Evolutionary conservation across 2,113 vertebrate species (phyloP).

Genomic region (Limnothrissa miodon): DNA sequence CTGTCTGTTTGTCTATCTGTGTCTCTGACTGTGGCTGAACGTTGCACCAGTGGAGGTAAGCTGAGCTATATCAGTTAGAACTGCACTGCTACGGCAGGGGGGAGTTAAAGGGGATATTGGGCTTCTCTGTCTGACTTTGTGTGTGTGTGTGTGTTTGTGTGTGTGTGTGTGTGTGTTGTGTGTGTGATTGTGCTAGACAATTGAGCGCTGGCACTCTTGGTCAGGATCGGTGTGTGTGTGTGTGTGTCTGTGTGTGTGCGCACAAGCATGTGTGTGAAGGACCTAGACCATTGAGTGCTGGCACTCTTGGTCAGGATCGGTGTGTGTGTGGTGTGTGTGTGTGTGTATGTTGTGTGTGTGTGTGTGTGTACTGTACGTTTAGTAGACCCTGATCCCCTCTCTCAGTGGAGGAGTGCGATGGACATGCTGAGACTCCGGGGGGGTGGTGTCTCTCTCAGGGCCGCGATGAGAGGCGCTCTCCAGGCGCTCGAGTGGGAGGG

Average conservation of each 20-base stretch:
- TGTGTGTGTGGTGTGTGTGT: constrained; percentile 7
- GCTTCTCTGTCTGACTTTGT: too few species aligned
- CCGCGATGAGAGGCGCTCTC: constrained; percentile 61
- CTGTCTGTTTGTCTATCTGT: not conserved
- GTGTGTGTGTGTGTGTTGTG: not conserved
- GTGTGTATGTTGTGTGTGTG: too few species aligned
- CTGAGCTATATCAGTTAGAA: too few species aligned
- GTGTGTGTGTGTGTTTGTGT: constrained; percentile 30
- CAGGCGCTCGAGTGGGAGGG: constrained; percentile 59
- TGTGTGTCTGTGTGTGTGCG: not conserved
- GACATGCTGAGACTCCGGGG: constrained; percentile 5
- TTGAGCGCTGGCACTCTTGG: not conserved
- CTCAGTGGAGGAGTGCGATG: constrained; percentile 40
- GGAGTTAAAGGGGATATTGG: not conserved
- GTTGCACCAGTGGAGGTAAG: too few species aligned
- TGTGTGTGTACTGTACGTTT: too few species aligned
- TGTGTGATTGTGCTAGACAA: not conserved
- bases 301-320: constrained; percentile 24
- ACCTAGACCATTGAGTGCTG: not conserved
- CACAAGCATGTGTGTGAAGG: not conserved
- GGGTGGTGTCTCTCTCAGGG: constrained; percentile 64
- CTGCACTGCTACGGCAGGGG: too few species aligned
- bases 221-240: constrained; percentile 43
- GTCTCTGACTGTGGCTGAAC: not conserved
- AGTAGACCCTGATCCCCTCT: not conserved